Conservation (phyloP, 2,888 invertebrate genomes). For the Cancer borealis region DNA sequence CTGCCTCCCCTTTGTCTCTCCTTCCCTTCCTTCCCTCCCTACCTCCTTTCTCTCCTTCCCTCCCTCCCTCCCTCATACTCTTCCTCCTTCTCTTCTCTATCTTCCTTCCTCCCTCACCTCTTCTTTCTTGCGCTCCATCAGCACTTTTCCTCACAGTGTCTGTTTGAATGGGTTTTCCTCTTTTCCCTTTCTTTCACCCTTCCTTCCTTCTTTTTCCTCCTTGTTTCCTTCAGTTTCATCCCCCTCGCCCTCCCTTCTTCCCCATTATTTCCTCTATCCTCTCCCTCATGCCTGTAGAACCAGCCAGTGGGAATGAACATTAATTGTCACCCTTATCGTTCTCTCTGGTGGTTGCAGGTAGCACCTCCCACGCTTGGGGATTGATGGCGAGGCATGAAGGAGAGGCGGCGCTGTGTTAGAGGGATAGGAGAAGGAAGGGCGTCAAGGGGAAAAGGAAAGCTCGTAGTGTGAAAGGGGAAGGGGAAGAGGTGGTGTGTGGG, state of each 20-base stretch:
- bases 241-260: neutral
- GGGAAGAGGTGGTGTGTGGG: neutral
- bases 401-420: neutral
- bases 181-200: neutral
- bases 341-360: neutral
- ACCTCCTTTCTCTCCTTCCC: neutral
- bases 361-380: neutral
- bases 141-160: neutral
- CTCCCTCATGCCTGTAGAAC: neutral
- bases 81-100: neutral
- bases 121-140: neutral
- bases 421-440: neutral
- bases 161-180: neutral
- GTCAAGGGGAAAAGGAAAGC: neutral
- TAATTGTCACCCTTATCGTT: neutral
- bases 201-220: neutral
- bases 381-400: constrained; percentile 7
- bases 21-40: neutral
- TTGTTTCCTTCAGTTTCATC: neutral
- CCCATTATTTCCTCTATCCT: neutral
- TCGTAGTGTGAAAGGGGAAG: neutral
- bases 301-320: neutral
- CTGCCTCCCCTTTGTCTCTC: neutral
- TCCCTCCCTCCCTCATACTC: neutral
- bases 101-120: neutral